These are phyloP conservation scores for Papilio dardanus DNA, from an alignment of 1,140 invertebrate genomes.

Conservation along the genomic window DNA sequence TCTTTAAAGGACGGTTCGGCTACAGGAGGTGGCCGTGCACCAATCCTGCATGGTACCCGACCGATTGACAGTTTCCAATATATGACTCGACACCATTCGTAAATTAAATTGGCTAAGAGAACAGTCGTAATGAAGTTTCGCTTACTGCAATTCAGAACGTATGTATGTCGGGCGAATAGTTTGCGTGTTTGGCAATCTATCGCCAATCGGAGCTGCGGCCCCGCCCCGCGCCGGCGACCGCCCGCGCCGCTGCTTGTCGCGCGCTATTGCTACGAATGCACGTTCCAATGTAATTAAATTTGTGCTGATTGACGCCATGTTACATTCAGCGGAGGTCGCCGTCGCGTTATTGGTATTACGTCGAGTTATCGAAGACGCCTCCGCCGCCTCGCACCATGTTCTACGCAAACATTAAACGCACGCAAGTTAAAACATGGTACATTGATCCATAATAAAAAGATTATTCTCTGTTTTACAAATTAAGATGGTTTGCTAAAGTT, in stretches of 20 bases:
- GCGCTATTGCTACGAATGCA: constrained; percentile 3
- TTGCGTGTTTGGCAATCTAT: constrained; percentile 31
- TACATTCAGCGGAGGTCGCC: constrained; percentile 16
- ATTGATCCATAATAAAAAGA: neutral
- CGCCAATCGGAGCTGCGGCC: constrained; percentile 12
- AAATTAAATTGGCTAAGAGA: constrained; percentile 24
- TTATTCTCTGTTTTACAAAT: neutral
- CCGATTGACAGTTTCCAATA: constrained; percentile 23
- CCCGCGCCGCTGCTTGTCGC: constrained; percentile 11
- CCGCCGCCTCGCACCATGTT: neutral
- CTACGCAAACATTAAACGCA: neutral
- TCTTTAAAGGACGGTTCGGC: neutral
- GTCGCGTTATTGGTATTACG: constrained; percentile 9
- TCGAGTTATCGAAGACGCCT: constrained; percentile 15
- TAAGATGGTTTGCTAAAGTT: neutral
- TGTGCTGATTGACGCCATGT: constrained; percentile 35
- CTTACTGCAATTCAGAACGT: neutral
- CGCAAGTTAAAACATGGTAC: neutral
- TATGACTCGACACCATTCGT: neutral
- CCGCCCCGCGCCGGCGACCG: neutral
- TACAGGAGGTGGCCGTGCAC: neutral
- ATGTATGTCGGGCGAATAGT: constrained; percentile 24
- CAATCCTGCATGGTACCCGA: neutral
- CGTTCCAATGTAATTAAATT: constrained; percentile 35
- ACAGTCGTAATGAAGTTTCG: constrained; percentile 21